Evolutionary conservation across 2,888 invertebrate genomes (phyloP), one percentile per base, ranked within the genome.

Genomic region (Spilosoma lubricipeda): DNA sequence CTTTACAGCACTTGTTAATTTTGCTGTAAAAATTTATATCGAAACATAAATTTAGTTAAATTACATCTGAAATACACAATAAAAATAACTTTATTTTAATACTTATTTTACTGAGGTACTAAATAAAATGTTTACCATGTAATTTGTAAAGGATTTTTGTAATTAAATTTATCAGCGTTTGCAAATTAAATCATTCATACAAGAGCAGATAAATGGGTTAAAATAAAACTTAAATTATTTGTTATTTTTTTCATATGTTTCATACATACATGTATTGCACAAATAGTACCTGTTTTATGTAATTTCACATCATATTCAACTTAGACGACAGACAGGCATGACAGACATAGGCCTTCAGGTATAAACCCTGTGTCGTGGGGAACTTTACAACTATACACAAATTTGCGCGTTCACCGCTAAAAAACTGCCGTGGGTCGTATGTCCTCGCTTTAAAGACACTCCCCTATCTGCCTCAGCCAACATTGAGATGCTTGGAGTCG

Each of bases 1-100:
- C 18, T 39, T n/a, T 39, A 33, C n/a, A 56, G 39, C 36, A 69
- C 36, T 59, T 36, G 39, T 15, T 70, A 56, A 70, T 70, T 65
- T n/a, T 30, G 48, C n/a, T 71, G 48, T 27, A n/a, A 65, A n/a
- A 36, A 33, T 48, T 27, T 23, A 48, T 48, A 36, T 65, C n/a
- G 18, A 36, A 15, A 39, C 39, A 39, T 36, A 56, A 56, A n/a
- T n/a, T n/a, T n/a, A n/a, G n/a, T n/a, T n/a, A n/a, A n/a, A 36
- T 69, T 36, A n/a, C 15, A 30, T 5, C 30, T 2, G 8, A 63
- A 30, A 63, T 18, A 5, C 13, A 15, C 27, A 30, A 15, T 30
- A 59, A 15, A n/a, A 15, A 52, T 23, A 52, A 7, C 20, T 52
- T 0, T 0, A 48, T 20, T 20, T 52, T 52, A 3, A 52, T 20